A percentile compares a stretch with the other conserved stretches of the same genome.
Conservation (phyloP, 2,113 vertebrate species). For the Dromaius novaehollandiae region DNA sequence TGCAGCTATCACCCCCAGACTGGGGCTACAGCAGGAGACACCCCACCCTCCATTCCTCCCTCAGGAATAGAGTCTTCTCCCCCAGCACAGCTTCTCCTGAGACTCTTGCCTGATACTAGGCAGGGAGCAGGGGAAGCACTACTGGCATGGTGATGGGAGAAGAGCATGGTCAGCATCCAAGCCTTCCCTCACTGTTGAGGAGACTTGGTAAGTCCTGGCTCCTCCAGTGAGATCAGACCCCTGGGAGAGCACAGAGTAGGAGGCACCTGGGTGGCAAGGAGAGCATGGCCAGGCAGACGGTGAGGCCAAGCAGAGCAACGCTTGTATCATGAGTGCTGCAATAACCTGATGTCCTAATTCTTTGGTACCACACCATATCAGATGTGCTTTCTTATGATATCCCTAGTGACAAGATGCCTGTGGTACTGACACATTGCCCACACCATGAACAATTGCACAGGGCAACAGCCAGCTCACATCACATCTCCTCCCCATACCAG, state of each 20-base stretch:
- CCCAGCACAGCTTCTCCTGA: neutral
- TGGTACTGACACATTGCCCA: neutral
- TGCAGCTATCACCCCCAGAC: rapidly evolving
- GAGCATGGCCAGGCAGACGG: neutral
- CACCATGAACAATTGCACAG: neutral
- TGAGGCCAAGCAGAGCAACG: neutral
- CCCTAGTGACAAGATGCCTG: rapidly evolving
- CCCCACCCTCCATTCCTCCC: neutral
- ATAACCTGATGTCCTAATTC: neutral
- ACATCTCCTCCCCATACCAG: neutral
- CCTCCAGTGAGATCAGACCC: neutral
- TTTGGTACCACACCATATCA: neutral
- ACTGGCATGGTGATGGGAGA: neutral
- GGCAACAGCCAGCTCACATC: neutral
- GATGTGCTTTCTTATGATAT: neutral
- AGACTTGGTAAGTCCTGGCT: neutral
- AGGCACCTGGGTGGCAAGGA: neutral
- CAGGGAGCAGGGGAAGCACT: neutral
- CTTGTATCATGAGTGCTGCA: neutral
- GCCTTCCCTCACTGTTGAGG: neutral
- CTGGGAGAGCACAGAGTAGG: neutral
- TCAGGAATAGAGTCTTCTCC: neutral
- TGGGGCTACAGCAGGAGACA: neutral
- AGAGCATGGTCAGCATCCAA: neutral
- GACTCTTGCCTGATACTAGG: neutral